Evolutionary conservation across 2,113 vertebrate species (phyloP).

Genomic region (Nestor notabilis): DNA sequence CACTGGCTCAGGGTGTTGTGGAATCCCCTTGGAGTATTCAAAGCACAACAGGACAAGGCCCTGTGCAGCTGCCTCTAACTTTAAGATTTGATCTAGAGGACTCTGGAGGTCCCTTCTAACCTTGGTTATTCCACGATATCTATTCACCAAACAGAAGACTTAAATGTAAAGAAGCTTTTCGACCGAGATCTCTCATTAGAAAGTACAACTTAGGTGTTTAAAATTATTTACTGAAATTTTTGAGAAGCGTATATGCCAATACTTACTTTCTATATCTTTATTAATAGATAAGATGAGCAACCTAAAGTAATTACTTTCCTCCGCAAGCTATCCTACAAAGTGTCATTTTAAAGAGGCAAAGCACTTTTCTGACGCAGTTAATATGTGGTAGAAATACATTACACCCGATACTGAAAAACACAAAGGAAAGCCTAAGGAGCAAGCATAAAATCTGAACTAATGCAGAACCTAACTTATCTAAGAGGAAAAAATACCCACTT

Average conservation of each 20-base stretch:
- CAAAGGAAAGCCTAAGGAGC: not conserved
- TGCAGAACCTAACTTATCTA: not conserved
- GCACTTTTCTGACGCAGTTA: not conserved
- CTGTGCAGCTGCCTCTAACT: not conserved
- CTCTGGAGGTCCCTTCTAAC: not conserved
- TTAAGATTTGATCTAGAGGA: not conserved
- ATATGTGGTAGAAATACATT: not conserved
- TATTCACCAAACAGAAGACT: not conserved
- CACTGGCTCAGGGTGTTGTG: not conserved
- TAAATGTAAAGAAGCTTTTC: not conserved
- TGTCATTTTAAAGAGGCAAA: not conserved
- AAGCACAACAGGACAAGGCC: not conserved
- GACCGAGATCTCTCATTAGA: not conserved
- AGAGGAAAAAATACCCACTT: conserved; percentile 68
- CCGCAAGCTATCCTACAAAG: not conserved
- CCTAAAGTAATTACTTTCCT: not conserved
- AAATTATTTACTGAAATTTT: not conserved
- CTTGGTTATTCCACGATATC: not conserved
- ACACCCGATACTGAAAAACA: not conserved
- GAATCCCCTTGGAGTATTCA: not conserved
- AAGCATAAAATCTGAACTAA: not conserved
- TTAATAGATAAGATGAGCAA: not conserved
- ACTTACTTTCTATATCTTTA: not conserved
- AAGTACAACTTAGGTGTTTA: not conserved
- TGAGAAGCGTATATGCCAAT: not conserved